A percentile compares a stretch with the other conserved stretches of the same genome.
Conservation (phyloP, 2,888 invertebrate species). For the Noctua janthina region DNA sequence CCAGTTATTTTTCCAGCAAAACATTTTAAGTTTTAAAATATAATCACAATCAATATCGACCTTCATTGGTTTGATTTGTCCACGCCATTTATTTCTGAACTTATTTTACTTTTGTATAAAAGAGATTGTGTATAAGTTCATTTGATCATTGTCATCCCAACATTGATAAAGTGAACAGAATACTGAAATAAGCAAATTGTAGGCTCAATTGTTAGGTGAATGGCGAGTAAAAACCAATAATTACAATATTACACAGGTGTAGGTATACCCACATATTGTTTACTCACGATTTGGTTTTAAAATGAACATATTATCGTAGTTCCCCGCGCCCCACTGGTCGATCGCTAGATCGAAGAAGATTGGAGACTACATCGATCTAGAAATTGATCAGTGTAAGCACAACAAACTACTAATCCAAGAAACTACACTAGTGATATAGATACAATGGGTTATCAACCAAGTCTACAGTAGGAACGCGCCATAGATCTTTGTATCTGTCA, state of each 20-base stretch:
- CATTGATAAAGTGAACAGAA: slow-evolving; percentile 39
- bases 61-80: slow-evolving; percentile 18
- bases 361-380: slow-evolving; percentile 35
- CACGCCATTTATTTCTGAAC: slow-evolving; percentile 5
- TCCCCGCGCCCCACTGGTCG: slow-evolving; percentile 26
- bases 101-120: neutral
- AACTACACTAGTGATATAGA: slow-evolving; percentile 4
- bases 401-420: slow-evolving; percentile 36
- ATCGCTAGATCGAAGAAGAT: slow-evolving; percentile 29
- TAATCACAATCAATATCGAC: slow-evolving; percentile 29
- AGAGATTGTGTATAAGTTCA: neutral
- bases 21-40: neutral
- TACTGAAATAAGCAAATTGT: neutral
- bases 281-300: slow-evolving; percentile 16
- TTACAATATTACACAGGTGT: neutral
- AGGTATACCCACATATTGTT: slow-evolving; percentile 4
- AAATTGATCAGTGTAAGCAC: slow-evolving; percentile 39
- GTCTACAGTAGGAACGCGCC: slow-evolving; percentile 1
- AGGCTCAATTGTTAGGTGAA: neutral
- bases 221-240: slow-evolving; percentile 7
- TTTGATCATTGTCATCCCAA: slow-evolving; percentile 33
- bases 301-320: slow-evolving; percentile 1
- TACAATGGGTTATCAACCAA: neutral
- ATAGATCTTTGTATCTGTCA: slow-evolving; percentile 5
- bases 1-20: slow-evolving; percentile 33